Conservation (phyloP, 2,113 vertebrate species). For the Ciconia boyciana region DNA sequence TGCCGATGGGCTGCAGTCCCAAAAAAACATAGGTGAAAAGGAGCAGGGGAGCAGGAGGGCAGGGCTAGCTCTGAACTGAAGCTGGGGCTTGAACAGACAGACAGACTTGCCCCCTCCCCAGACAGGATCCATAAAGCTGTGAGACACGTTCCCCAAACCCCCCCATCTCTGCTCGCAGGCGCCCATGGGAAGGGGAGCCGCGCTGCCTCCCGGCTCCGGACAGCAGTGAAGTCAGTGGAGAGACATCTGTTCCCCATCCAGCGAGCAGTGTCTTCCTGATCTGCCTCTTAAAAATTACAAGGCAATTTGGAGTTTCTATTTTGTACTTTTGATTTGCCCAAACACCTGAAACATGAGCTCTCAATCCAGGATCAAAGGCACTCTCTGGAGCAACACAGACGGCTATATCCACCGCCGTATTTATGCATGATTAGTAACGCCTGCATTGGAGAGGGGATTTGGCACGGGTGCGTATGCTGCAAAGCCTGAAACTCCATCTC, state of each 20-base stretch:
- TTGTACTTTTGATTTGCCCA: conserved; percentile 69
- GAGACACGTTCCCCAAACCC: neutral
- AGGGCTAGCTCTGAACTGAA: neutral
- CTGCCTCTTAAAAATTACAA: conserved; percentile 74
- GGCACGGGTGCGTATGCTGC: neutral
- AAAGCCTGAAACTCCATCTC: conserved; percentile 16
- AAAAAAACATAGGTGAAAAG: neutral
- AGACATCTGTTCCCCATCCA: conserved; percentile 70
- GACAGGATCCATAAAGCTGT: neutral
- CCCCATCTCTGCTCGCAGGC: neutral
- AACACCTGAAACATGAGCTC: conserved; percentile 71
- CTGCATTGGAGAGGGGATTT: conserved; percentile 37
- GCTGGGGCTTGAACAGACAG: neutral
- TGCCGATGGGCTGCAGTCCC: rapidly evolving
- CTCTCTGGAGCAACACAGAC: conserved; percentile 48
- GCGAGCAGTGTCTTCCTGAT: conserved; percentile 65
- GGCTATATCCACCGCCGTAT: conserved; percentile 22
- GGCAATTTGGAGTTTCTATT: conserved; percentile 67
- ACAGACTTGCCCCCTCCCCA: neutral
- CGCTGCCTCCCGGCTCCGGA: neutral
- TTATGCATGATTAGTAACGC: conserved; percentile 41
- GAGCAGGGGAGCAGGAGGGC: neutral
- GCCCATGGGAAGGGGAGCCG: neutral
- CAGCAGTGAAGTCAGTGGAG: neutral
- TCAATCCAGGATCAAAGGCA: conserved; percentile 62